Percentiles rank a stretch among this genome's conserved stretches.
These are phyloP conservation scores for Lophius piscatorius DNA, from an alignment of 2,113 vertebrate genomes.

Conservation along the genomic window DNA sequence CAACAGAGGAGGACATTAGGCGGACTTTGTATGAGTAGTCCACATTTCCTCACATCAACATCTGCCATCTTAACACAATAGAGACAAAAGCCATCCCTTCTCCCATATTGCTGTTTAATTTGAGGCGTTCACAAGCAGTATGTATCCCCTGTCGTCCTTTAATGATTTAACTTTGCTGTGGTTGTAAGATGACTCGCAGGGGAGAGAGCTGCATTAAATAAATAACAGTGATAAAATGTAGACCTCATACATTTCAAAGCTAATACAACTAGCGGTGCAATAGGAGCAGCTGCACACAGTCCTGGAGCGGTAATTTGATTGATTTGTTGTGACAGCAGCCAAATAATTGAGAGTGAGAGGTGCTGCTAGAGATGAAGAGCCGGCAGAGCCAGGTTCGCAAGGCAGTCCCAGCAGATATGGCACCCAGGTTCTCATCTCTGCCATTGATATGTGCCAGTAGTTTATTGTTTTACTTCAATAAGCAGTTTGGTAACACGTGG, in stretches of 20 bases:
- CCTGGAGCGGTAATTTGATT: conserved; percentile 96
- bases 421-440: conserved; percentile 89
- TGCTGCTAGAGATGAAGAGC: conserved; percentile 92
- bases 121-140: conserved; percentile 74
- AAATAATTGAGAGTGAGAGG: conserved; percentile 99
- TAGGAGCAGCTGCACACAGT: conserved; percentile 91
- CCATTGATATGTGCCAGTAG: conserved; percentile 88
- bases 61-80: conserved; percentile 54
- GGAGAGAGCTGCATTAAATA: conserved; percentile 87
- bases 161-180: conserved; percentile 88
- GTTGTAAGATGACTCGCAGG: conserved; percentile 85
- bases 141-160: conserved; percentile 80
- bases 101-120: conserved; percentile 73
- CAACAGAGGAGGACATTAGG: conserved; percentile 23
- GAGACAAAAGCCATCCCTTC: conserved; percentile 40
- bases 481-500: conserved; percentile 73
- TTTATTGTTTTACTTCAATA: conserved; percentile 88
- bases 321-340: conserved; percentile 99
- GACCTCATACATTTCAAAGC: conserved; percentile 92
- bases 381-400: conserved; percentile 85
- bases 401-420: conserved; percentile 88
- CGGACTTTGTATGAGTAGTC: conserved; percentile 18
- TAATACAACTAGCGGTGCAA: conserved; percentile 89
- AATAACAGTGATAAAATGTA: conserved; percentile 95
- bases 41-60: conserved; percentile 51